Evolutionary conservation across 2,888 invertebrate genomes (phyloP).

Genomic region (Anarsia innoxiella): DNA sequence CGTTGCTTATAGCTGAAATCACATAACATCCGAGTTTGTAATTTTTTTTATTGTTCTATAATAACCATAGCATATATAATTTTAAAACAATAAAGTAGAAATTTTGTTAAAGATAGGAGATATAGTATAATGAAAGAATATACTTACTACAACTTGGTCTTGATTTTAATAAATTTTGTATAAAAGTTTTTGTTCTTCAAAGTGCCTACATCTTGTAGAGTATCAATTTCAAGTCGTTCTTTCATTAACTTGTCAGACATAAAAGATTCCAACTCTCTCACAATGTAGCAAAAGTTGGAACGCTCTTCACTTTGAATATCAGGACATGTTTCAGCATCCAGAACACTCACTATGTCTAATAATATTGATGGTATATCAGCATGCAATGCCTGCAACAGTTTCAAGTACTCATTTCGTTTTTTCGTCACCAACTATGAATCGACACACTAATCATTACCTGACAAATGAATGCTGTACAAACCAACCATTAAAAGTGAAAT

Average conservation of each 20-base stretch:
- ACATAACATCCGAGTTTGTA: too few relatives aligned
- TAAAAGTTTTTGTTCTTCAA: constrained; percentile 92
- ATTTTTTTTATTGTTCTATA: background rate
- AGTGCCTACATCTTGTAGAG: constrained; percentile 92
- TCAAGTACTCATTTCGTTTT: too few relatives aligned
- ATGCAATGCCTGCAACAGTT: constrained; percentile 79
- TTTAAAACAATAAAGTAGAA: too few relatives aligned
- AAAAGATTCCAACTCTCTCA: constrained; percentile 87
- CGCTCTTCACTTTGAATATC: constrained; percentile 84
- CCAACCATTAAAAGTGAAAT: too few relatives aligned
- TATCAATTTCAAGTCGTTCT: constrained; percentile 94
- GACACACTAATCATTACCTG: too few relatives aligned
- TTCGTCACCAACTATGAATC: too few relatives aligned
- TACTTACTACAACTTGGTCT: constrained; percentile 98
- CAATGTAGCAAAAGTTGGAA: constrained; percentile 83
- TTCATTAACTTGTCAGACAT: constrained; percentile 91
- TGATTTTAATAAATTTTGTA: constrained; percentile 97
- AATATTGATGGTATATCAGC: constrained; percentile 87
- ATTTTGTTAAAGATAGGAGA: too few relatives aligned
- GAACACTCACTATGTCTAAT: constrained; percentile 87
- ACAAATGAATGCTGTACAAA: too few relatives aligned
- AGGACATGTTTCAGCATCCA: constrained; percentile 87
- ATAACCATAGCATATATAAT: background rate
- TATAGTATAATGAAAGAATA: too few relatives aligned
- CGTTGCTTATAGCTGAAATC: constrained; percentile 96